phyloP scores from a whole-genome alignment of 1,140 invertebrate species.

The Lucilia cuprina region DNA sequence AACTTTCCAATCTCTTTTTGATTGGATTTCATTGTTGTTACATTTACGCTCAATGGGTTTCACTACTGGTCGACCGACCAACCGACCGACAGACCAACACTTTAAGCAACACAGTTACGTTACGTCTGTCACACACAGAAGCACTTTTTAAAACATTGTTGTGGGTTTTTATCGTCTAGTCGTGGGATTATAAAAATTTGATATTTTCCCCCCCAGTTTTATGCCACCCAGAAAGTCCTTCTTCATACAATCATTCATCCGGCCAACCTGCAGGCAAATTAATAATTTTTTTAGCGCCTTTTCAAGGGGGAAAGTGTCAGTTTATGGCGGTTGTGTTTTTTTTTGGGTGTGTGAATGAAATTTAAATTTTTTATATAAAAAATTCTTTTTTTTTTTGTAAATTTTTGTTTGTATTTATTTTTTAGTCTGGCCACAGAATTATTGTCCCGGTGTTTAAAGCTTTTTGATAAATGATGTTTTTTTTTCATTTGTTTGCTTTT shows the following conservation, averaged over 20 bases:
- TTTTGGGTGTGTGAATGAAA: neutral
- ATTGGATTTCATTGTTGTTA: conserved; percentile 3
- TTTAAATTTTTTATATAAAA: neutral
- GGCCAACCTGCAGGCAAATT: neutral
- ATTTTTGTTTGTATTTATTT: neutral
- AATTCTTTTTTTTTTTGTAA: neutral
- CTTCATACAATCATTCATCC: neutral
- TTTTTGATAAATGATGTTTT: conserved; percentile 16
- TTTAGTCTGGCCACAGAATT: neutral
- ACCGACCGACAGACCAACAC: no score
- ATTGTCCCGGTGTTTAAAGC: neutral
- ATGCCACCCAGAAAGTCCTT: neutral
- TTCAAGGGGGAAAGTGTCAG: neutral
- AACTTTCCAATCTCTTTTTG: neutral
- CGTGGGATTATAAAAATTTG: conserved; percentile 24
- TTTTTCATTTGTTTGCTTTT: no score
- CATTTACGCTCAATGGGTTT: neutral
- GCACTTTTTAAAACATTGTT: neutral
- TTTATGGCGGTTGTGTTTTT: neutral
- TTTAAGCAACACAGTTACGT: no score
- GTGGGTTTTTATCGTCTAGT: conserved; percentile 8
- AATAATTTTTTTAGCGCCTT: conserved; percentile 13
- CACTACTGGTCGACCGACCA: neutral
- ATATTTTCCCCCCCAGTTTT: neutral
- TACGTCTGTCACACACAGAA: no score